Conservation (phyloP, 1,140 invertebrate genomes). For the Macrosteles quadrilineatus region DNA sequence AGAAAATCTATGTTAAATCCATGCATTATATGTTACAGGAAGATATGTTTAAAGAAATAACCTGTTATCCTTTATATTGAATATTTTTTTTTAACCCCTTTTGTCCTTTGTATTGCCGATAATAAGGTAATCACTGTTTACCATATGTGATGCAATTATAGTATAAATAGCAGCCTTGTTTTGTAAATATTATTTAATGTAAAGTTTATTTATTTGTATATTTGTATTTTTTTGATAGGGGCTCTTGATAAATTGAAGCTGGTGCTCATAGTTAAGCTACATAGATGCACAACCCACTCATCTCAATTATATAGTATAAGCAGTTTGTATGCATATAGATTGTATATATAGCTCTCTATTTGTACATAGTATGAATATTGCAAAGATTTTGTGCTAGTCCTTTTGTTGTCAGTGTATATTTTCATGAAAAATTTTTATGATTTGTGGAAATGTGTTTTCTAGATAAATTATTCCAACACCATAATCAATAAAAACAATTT, state of each 20-base stretch:
- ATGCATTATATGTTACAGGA: too few species aligned
- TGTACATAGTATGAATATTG: constrained; percentile 37
- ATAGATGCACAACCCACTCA: constrained; percentile 3
- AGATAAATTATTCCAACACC: constrained; percentile 36
- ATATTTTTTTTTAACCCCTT: too few species aligned
- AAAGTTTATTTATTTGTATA: too few species aligned
- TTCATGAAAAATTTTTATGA: constrained; percentile 31
- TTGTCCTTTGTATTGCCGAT: too few species aligned
- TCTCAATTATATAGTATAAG: constrained; percentile 22
- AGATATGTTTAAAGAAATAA: too few species aligned
- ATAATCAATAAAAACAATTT: constrained; percentile 36
- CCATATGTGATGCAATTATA: too few species aligned
- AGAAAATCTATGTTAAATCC: too few species aligned
- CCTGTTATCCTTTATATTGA: too few species aligned
- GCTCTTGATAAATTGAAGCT: background rate
- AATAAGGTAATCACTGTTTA: too few species aligned
- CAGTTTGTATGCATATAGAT: constrained; percentile 4
- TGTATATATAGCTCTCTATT: constrained; percentile 11
- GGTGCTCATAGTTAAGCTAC: constrained; percentile 18
- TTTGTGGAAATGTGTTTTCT: constrained; percentile 35
- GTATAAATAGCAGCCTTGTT: too few species aligned
- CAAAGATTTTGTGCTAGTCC: constrained; percentile 37
- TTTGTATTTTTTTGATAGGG: too few species aligned
- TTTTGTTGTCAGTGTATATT: constrained; percentile 35
- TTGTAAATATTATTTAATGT: too few species aligned